A percentile compares a stretch with the other conserved stretches of the same genome.
Evolutionary conservation across 1,140 invertebrate genomes (phyloP).

Genomic region (Drosophila oshimai): DNA sequence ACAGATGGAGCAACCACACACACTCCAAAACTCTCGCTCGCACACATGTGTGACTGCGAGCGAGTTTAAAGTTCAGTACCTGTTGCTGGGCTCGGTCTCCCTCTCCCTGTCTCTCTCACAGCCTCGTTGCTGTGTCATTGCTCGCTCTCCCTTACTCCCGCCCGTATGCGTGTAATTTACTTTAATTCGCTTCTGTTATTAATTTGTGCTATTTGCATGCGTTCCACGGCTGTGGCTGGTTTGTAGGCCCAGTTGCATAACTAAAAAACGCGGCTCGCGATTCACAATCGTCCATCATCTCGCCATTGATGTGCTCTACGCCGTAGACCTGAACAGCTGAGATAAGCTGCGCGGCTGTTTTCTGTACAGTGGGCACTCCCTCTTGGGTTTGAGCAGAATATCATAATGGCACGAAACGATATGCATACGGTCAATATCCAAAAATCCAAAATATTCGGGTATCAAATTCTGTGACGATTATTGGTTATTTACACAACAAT

Average conservation of each 20-base stretch:
- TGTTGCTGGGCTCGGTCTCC: slow-evolving; percentile 48
- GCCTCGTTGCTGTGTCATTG: slow-evolving; percentile 33
- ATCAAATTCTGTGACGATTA: no score
- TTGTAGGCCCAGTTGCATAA: background rate
- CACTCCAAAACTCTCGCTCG: background rate
- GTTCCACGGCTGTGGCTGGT: background rate
- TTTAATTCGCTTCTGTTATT: slow-evolving; percentile 30
- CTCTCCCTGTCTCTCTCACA: slow-evolving; percentile 8
- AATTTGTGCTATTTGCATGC: slow-evolving; percentile 12
- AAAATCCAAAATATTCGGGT: no score
- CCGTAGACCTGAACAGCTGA: no score
- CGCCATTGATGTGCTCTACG: no score
- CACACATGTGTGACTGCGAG: background rate
- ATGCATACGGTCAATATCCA: no score
- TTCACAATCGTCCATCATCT: no score
- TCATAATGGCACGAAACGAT: no score
- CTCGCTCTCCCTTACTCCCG: slow-evolving; percentile 19
- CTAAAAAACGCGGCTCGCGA: background rate
- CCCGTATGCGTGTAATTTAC: slow-evolving; percentile 20
- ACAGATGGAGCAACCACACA: slow-evolving; percentile 32
- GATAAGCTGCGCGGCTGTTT: no score
- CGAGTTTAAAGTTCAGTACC: slow-evolving; percentile 70
- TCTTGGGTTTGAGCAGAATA: no score
- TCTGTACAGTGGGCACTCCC: no score
- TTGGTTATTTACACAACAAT: no score